Conservation (phyloP, 2,888 invertebrate species). For the Megastigmus dorsalis region DNA sequence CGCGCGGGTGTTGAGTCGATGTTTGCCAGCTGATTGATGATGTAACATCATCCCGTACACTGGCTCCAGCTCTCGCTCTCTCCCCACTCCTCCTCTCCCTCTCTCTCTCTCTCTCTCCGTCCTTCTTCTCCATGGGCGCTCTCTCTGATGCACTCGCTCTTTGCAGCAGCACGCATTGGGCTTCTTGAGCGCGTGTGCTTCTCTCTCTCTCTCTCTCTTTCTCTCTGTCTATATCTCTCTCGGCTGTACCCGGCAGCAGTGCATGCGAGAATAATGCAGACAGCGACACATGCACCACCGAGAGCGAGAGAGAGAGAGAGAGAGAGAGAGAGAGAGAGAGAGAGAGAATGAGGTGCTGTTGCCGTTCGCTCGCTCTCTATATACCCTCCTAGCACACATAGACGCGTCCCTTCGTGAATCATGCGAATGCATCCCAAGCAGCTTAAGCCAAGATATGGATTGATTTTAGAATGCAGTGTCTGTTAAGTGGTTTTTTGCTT, state of each 20-base stretch:
- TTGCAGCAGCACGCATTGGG: constrained; percentile 25
- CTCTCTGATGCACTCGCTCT: constrained; percentile 36
- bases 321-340: too few species aligned
- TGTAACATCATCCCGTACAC: constrained; percentile 71
- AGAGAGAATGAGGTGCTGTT: too few species aligned
- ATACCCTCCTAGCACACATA: constrained; percentile 35
- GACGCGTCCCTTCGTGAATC: constrained; percentile 20
- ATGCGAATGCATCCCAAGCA: constrained; percentile 9
- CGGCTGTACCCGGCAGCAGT: constrained; percentile 3
- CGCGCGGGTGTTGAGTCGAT: constrained; percentile 72
- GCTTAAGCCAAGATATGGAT: constrained; percentile 9
- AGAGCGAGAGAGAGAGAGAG: too few species aligned
- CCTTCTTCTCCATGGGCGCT: too few species aligned
- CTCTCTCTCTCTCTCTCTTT: too few species aligned
- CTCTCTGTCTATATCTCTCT: too few species aligned
- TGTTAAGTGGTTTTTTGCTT: too few species aligned
- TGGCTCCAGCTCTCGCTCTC: constrained; percentile 49
- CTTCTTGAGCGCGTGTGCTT: too few species aligned
- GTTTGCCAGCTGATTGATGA: constrained; percentile 73
- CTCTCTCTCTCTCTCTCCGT: constrained; percentile 42
- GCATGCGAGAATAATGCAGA: constrained; percentile 36
- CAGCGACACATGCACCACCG: too few species aligned
- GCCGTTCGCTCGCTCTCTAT: too few species aligned
- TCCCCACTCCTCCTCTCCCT: constrained; percentile 53
- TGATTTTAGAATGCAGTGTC: too few species aligned